Evolutionary conservation across 1,140 invertebrate species (phyloP), one percentile per base, ranked within the genome.

Genomic region (Maconellicoccus hirsutus): DNA sequence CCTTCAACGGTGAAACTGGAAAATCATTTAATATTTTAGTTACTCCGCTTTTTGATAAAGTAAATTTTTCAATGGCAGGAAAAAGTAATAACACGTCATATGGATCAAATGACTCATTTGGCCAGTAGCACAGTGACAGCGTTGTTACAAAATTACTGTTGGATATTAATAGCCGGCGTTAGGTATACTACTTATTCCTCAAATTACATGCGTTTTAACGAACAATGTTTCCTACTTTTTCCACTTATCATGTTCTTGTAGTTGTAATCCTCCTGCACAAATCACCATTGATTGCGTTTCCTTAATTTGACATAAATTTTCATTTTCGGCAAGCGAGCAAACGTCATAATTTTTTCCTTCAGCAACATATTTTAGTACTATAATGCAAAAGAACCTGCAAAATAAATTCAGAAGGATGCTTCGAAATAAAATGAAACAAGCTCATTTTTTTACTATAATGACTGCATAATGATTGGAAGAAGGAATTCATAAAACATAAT

Each of bases 61-160:
- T 72, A 14, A 73, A 61, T 16, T 72, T 72, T 21, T 72, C 69
- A 6, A 73, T 21, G 1, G 70, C 59, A 22, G 23, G 59, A 52
- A 69, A 70, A 14, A 25, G 19, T 4, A n/a, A 12, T 3, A 72
- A 27, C 6, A 70, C 23, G 8, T 69, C 71, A 14, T 52, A 19
- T 19, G 71, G 71, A 59, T 72, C 66, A n/a, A 72, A 72, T 12
- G 22, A 26, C 14, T 33, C 21, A 2, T 72, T 21, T 3, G 61
- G 33, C 71, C 71, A 72, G 12, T 23, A 16, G 33, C 33, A 70
- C 59, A 72, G 66, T 1, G 69, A 69, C 27, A 42, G 22, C 26
- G 12, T 29, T 21, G 8, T 27, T n/a, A 71, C 29, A 14, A 59
- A 27, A 61, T 71, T 3, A 29, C 71, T 71, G 71, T 61, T 22